Percentiles rank a stretch among this genome's conserved stretches.
Evolutionary conservation across 1,140 invertebrate genomes (phyloP).

Genomic region (Papilio glaucus): DNA sequence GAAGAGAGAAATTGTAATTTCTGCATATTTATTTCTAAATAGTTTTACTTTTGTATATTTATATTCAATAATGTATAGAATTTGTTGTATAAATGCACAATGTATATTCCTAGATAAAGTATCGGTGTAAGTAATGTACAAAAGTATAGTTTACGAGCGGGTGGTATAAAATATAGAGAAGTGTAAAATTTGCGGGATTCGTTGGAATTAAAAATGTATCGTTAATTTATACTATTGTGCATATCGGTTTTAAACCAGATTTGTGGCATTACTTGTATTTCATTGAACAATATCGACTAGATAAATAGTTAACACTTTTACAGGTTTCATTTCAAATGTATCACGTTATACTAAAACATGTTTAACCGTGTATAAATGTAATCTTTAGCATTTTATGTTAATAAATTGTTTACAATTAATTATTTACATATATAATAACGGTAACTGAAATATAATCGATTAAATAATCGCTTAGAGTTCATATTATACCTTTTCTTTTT

Average conservation of each 20-base stretch:
- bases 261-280: conserved; percentile 15
- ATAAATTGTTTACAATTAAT: conserved; percentile 7
- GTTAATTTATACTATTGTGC: conserved; percentile 11
- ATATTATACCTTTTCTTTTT: conserved; percentile 33
- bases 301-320: conserved; percentile 31
- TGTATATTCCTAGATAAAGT: conserved; percentile 3
- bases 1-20: neutral
- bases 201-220: conserved; percentile 9
- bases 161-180: conserved; percentile 14
- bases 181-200: neutral
- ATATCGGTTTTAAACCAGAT: neutral
- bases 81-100: conserved; percentile 3
- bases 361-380: neutral
- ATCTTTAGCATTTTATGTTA: conserved; percentile 28
- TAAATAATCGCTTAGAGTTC: conserved; percentile 19
- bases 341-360: conserved; percentile 22
- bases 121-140: neutral
- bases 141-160: conserved; percentile 15
- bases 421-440: conserved; percentile 8
- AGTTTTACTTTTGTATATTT: conserved; percentile 7
- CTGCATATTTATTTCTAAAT: neutral
- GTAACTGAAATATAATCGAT: conserved; percentile 1
- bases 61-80: conserved; percentile 13
- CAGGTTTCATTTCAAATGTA: conserved; percentile 34
- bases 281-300: conserved; percentile 27